Evolutionary conservation across 2,888 invertebrate species (phyloP).

Genomic region (Thymelicus lineola): DNA sequence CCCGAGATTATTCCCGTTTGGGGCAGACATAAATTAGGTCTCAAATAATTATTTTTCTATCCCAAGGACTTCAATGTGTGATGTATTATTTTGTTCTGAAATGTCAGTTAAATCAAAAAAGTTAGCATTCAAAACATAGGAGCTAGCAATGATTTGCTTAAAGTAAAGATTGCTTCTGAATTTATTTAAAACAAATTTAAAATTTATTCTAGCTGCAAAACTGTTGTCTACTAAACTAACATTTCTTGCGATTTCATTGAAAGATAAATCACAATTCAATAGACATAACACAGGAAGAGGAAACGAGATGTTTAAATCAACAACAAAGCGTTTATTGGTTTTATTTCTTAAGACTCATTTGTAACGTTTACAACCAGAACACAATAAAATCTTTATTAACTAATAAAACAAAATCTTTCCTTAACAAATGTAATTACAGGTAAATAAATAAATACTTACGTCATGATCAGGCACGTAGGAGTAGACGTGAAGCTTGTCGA

Average conservation of each 20-base stretch:
- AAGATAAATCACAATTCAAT: constrained; percentile 11
- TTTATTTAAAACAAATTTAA: no score
- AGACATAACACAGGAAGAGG: constrained; percentile 5
- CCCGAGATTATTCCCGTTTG: no score
- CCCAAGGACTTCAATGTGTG: no score
- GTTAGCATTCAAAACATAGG: no score
- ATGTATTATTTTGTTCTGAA: no score
- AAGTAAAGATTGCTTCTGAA: no score
- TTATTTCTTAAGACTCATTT: constrained; percentile 5
- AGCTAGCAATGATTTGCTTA: no score
- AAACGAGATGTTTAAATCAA: constrained; percentile 1
- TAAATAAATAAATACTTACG: constrained; percentile 87
- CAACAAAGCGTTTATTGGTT: background rate
- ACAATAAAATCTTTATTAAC: background rate
- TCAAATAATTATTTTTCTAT: no score
- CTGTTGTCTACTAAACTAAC: background rate
- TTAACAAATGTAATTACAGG: background rate
- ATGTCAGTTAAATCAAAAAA: no score
- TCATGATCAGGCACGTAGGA: constrained; percentile 93
- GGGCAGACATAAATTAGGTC: no score
- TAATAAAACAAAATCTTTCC: background rate
- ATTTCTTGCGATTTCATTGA: background rate
- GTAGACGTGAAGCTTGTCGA: constrained; percentile 95
- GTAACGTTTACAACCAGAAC: background rate
- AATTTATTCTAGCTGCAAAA: background rate